Base-by-base conservation (phyloP, 2,888 invertebrate genomes). In the Stenoptilia bipunctidactyla region DNA sequence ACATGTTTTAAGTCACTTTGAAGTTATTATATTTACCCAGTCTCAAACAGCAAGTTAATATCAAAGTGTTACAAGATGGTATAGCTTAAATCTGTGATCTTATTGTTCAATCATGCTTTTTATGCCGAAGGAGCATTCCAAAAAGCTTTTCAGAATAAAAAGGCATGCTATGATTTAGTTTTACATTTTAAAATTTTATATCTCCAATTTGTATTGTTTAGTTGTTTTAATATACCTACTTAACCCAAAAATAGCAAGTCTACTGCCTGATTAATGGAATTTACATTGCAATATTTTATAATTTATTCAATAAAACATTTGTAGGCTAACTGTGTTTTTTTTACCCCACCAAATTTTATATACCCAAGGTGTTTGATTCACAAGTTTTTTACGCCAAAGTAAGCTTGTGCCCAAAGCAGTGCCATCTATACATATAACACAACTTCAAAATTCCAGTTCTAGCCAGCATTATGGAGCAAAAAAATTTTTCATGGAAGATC, bases 231-330 rank as follows among this genome's bases (percentile, higher is more conserved):
- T 30, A 30, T 30, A 3, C 2, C 2, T n/a, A 30, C 3, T 12
- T 2, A 30, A 30, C n/a, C 30, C 30, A 30, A 12, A n/a, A n/a
- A n/a, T 30, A 30, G 5, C 9, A 6, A 25, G 12, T 30, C n/a
- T 35, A 9, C 15, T 13, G 15, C 15, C 15, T 6, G 3, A 35
- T 35, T 15, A 6, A 15, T 35, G 14, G 15, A 35, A 13, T 35
- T 35, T 13, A 15, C 15, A 15, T 35, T 15, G 14, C 13, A 15
- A 35, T 33, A n/a, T 35, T 15, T 35, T 35, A 6, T 35, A 35
- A 35, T 35, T 35, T 35, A 35, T 15, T 6, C 14, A 35, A 35
- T 35, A 35, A 35, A 35, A 15, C 2, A 15, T 35, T 13, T 15
- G 15, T 15, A 30, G 20, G 20, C 20, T 5, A 20, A 5, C 8